Percentiles rank a stretch among this genome's conserved stretches.
Conservation (phyloP, 2,888 invertebrate genomes). For the Pristionchus fissidentatus region DNA sequence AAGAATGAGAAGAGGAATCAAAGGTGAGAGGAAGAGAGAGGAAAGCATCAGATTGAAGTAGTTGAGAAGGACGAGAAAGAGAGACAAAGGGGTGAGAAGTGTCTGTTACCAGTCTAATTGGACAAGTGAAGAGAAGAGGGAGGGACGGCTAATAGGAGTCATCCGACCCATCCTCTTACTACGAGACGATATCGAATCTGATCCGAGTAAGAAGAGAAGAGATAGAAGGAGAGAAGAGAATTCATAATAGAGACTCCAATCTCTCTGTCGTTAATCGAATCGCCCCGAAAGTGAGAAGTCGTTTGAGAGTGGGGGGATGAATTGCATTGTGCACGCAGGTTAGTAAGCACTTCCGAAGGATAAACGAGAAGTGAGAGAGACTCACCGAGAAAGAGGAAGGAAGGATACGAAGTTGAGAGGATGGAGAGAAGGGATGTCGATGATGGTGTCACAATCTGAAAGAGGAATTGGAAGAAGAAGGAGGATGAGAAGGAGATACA, state of each 20-base stretch:
- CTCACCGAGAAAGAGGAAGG: slow-evolving; percentile 8
- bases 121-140: not conserved
- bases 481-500: not conserved
- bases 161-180: slow-evolving; percentile 40
- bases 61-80: not conserved
- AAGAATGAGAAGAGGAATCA: not conserved
- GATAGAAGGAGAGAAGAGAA: slow-evolving; percentile 19
- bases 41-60: slow-evolving; percentile 21
- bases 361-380: not conserved
- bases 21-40: slow-evolving; percentile 16
- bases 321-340: slow-evolving; percentile 40
- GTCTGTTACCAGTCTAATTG: not conserved
- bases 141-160: slow-evolving; percentile 38
- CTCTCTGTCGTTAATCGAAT: not conserved
- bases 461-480: slow-evolving; percentile 5
- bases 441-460: not conserved
- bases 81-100: slow-evolving; percentile 5
- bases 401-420: not conserved
- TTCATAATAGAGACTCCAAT: slow-evolving; percentile 34
- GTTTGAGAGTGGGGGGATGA: not conserved
- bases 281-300: slow-evolving; percentile 35
- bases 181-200: slow-evolving; percentile 32
- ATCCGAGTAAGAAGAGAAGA: slow-evolving; percentile 31
- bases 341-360: not conserved
- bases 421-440: not conserved